Percentiles rank a stretch among this genome's conserved stretches.
These are phyloP conservation scores for Drosophila dives DNA, from an alignment of 2,888 invertebrate species.

Conservation along the genomic window DNA sequence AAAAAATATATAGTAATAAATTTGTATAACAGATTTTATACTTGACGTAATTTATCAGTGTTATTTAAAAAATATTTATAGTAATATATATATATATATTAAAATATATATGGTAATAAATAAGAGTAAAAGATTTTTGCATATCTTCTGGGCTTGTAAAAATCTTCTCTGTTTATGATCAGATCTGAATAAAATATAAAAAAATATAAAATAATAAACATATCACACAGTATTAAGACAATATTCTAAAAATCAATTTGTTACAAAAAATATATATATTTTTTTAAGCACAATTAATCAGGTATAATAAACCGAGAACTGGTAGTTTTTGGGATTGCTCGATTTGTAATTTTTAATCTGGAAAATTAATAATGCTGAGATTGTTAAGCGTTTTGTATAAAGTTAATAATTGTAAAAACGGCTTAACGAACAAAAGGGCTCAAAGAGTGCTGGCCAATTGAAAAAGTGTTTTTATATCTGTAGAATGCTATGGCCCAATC, in stretches of 20 bases:
- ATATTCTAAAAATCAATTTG: too few species aligned
- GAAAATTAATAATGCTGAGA: neutral
- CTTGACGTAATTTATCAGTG: too few species aligned
- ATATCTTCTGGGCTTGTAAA: neutral
- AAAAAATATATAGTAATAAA: neutral
- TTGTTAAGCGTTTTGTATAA: neutral
- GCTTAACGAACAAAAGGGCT: constrained; percentile 21
- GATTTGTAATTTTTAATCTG: neutral
- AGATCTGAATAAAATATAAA: neutral
- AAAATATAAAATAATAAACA: neutral
- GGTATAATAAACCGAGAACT: neutral
- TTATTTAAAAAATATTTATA: neutral
- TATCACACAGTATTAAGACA: neutral
- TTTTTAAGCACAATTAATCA: neutral
- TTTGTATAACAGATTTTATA: neutral
- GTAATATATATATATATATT: neutral
- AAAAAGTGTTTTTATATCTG: constrained; percentile 11
- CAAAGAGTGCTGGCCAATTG: constrained; percentile 8
- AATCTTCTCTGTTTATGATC: neutral
- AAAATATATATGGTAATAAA: neutral
- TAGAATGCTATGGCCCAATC: neutral
- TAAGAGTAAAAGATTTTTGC: neutral
- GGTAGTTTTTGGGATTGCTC: neutral
- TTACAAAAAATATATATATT: too few species aligned
- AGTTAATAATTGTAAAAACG: constrained; percentile 23